A percentile compares a stretch with the other conserved stretches of the same genome.
phyloP scores from a whole-genome alignment of 2,113 vertebrate species.

The Tetrax tetrax region DNA sequence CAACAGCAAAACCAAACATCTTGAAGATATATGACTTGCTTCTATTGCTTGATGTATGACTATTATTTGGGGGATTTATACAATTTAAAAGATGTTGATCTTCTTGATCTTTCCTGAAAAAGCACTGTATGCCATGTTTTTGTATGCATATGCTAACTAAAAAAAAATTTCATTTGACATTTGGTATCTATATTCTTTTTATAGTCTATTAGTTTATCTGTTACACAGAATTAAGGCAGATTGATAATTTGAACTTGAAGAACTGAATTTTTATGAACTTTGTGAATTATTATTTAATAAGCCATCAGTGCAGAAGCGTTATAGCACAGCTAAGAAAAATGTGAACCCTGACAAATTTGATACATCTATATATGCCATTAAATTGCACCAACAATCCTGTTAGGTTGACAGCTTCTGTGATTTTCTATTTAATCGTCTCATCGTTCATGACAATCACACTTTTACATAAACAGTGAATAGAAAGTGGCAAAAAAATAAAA shows the following conservation, averaged over 20 bases:
- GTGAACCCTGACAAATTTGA: constrained; percentile 2
- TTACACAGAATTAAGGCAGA: not conserved
- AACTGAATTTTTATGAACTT: not conserved
- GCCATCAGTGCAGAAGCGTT: not conserved
- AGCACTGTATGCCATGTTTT: not conserved
- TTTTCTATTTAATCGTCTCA: constrained; percentile 36
- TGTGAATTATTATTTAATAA: constrained; percentile 44
- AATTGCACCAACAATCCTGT: not conserved
- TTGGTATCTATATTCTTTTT: not conserved
- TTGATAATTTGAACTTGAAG: not conserved
- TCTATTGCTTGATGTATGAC: not conserved
- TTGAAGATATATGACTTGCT: not conserved
- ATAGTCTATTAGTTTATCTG: not conserved
- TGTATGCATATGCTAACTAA: not conserved
- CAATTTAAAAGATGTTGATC: not conserved
- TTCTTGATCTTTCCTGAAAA: not conserved
- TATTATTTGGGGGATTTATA: not conserved
- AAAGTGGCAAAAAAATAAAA: constrained; percentile 24
- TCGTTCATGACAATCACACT: not conserved
- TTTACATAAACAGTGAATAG: constrained; percentile 9
- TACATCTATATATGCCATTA: constrained; percentile 1
- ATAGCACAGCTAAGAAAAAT: not conserved
- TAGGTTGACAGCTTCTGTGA: not conserved
- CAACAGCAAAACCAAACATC: not conserved
- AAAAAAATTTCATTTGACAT: not conserved